phyloP scores from a whole-genome alignment of 2,113 vertebrate genomes.

The Herpetotheres cachinnans region DNA sequence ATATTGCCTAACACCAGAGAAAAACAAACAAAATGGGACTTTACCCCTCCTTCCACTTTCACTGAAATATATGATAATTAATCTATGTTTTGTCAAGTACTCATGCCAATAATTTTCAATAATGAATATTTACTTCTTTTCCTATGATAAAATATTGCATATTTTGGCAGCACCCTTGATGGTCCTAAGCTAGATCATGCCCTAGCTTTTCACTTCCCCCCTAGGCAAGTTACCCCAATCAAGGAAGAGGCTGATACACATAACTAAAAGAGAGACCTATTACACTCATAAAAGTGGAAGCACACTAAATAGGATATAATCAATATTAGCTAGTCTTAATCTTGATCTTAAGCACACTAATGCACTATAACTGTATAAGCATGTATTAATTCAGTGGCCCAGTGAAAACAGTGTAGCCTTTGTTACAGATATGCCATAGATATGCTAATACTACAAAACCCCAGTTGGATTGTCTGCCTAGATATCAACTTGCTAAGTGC shows the following conservation, averaged over 20 bases:
- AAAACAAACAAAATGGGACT: not conserved
- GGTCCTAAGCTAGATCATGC: not conserved
- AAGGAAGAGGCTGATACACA: not conserved
- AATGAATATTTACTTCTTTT: not conserved
- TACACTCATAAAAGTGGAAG: not conserved
- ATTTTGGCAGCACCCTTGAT: not conserved
- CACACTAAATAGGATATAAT: not conserved
- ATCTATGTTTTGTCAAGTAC: not conserved
- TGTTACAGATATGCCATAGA: not conserved
- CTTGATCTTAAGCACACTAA: not conserved
- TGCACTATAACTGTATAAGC: not conserved
- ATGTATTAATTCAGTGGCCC: not conserved
- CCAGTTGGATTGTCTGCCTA: not conserved
- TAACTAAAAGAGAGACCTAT: not conserved
- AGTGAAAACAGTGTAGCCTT: not conserved
- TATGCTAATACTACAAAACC: rapidly evolving
- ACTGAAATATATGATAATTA: not conserved
- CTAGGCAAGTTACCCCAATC: not conserved
- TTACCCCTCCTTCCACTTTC: not conserved
- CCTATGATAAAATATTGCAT: not conserved
- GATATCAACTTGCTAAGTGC: not conserved
- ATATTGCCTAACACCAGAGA: not conserved
- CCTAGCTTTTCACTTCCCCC: not conserved
- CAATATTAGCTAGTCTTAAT: not conserved
- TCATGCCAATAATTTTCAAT: not conserved